Evolutionary conservation across 2,113 vertebrate species (phyloP).

Genomic region (Oxygymnocypris stewartii): DNA sequence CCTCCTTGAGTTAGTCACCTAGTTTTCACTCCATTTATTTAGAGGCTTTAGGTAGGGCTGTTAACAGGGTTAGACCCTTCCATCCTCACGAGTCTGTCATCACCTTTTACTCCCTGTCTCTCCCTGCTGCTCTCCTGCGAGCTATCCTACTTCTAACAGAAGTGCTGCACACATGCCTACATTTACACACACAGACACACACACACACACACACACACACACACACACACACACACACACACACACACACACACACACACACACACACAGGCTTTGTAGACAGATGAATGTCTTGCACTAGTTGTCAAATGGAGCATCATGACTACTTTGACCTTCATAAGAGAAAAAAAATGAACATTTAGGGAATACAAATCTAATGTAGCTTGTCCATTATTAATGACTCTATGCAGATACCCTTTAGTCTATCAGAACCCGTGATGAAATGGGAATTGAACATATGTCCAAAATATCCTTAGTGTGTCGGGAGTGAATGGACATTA

Average conservation of each 20-base stretch:
- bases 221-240: background rate
- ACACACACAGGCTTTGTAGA: constrained; percentile 37
- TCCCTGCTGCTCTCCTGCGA: constrained; percentile 46
- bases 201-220: constrained; percentile 26
- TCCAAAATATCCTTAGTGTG: constrained; percentile 27
- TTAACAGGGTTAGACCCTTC: constrained; percentile 43
- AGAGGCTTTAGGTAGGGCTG: constrained; percentile 45
- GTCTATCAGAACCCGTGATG: constrained; percentile 22
- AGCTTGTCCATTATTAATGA: constrained; percentile 54
- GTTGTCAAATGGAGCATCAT: constrained; percentile 64
- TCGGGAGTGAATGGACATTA: constrained; percentile 3
- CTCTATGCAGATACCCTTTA: constrained; percentile 36
- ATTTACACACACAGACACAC: background rate
- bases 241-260: background rate
- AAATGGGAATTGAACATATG: constrained; percentile 14
- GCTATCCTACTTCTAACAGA: constrained; percentile 59
- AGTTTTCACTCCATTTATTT: constrained; percentile 55
- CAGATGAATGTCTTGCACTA: constrained; percentile 59
- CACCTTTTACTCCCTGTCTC: constrained; percentile 45
- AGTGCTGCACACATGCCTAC: background rate
- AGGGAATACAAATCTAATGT: constrained; percentile 51
- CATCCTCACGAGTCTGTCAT: constrained; percentile 46
- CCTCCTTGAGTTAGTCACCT: constrained; percentile 38
- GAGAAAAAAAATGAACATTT: constrained; percentile 41
- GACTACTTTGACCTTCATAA: constrained; percentile 54